These are phyloP conservation scores for Gopherus flavomarginatus DNA, from an alignment of 2,113 vertebrate species.

Conservation along the genomic window DNA sequence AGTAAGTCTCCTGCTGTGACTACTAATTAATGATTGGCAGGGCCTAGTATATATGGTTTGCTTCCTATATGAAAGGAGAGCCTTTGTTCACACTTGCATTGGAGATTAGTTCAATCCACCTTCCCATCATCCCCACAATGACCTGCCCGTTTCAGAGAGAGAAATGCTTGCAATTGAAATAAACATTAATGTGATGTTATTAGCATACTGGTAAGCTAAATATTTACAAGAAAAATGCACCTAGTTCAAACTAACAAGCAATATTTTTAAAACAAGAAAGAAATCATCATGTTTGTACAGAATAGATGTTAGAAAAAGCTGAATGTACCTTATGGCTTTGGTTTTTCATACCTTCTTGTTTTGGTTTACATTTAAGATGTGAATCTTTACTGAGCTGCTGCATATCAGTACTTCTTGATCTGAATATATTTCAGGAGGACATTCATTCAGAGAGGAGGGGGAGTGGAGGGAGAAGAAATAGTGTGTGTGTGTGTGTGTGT, in stretches of 20 bases:
- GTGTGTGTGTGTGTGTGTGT: not conserved
- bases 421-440: not conserved
- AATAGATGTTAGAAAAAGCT: not conserved
- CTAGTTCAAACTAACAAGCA: constrained; percentile 6
- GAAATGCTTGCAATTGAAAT: constrained; percentile 1
- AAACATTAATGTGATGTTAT: constrained; percentile 1
- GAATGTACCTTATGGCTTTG: not conserved
- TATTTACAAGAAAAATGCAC: constrained; percentile 33
- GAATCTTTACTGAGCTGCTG: not conserved
- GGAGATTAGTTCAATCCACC: not conserved
- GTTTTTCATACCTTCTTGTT: not conserved
- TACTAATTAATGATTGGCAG: not conserved
- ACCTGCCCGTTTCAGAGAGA: not conserved
- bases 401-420: not conserved
- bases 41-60: not conserved
- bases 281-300: not conserved
- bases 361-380: constrained; percentile 47
- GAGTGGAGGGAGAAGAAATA: no score
- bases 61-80: constrained; percentile 23
- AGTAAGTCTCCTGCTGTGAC: not conserved
- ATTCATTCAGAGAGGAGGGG: not conserved
- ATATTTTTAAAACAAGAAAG: constrained; percentile 36
- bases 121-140: constrained; percentile 24
- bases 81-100: constrained; percentile 25
- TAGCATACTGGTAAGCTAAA: constrained; percentile 1